Evolutionary conservation across 92 coral and sea anemone species (phyloP), one percentile per base, ranked within the genome.

Genomic region (Muricea muricata): DNA sequence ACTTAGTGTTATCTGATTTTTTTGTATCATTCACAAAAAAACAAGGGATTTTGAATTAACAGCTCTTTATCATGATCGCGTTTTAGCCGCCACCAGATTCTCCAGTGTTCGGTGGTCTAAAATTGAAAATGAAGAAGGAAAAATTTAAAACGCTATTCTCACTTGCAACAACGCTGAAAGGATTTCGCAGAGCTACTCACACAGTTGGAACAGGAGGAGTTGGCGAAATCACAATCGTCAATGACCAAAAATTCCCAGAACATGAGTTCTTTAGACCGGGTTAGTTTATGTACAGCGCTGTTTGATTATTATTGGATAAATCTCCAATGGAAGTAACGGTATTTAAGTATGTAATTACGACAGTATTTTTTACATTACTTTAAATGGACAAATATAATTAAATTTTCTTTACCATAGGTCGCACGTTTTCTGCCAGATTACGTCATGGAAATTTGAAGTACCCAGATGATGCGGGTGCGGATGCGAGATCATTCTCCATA

Each of bases 161-260:
- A 17, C 81, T 83, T 10, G 73, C 61, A 28, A 57, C 80, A 70
- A 58, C 87, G 20, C 33, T 83, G 20, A 73, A 72, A 50, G 47
- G 55, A 15, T 73, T 69, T 56, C 79, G 79, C 26, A 32, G 87
- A 47, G 79, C 87, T 34, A 83, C 87, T 7, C 90, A 89, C 65
- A 66, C 86, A 0, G 52, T 58, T 52, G 92, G 92, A 0, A 65
- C 78, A n/a, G 92, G 89, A 33, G 92, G 89, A 24, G 18, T 89
- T 14, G 92, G 92, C 8, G 78, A 57, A 30, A 78, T 73, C 5
- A 83, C 81, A 41, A 84, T 93, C 29, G 91, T 92, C 20, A 63
- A 80, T 65, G 60, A 88, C 72, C 97, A 96, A 63, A 78, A 80
- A 68, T 93, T 93, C 84, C 98, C 98, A 7, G 91, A 88, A 20